phyloP scores from a whole-genome alignment of 2,797 vertebrate genomes.

The Acipenser ruthenus region DNA sequence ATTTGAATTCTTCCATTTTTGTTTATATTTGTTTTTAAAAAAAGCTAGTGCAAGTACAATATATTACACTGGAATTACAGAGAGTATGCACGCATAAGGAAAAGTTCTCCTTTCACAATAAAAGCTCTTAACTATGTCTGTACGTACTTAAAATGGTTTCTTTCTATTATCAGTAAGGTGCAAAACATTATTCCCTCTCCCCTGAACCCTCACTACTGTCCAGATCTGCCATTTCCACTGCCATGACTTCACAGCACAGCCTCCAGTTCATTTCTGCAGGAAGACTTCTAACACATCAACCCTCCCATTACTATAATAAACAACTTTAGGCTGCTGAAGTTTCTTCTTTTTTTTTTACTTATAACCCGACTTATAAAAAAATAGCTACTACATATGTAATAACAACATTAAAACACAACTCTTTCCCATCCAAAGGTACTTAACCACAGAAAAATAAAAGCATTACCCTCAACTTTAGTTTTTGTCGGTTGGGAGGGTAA shows the following conservation, averaged over 20 bases:
- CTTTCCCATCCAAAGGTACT: no score
- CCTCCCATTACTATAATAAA: slow-evolving; percentile 15
- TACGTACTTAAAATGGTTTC: slow-evolving; percentile 66
- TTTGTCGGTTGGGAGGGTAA: neutral
- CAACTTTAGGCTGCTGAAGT: slow-evolving; percentile 16
- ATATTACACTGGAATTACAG: slow-evolving; percentile 89
- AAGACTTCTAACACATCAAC: slow-evolving; percentile 63
- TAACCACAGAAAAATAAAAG: no score
- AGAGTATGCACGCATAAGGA: slow-evolving; percentile 87
- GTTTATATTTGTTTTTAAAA: slow-evolving; percentile 82
- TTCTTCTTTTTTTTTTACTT: slow-evolving; percentile 9
- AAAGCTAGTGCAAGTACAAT: slow-evolving; percentile 95
- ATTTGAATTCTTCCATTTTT: slow-evolving; percentile 84
- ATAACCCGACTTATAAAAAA: neutral
- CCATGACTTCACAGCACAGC: slow-evolving; percentile 37
- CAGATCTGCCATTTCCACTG: slow-evolving; percentile 57
- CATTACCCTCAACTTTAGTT: neutral
- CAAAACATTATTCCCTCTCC: slow-evolving; percentile 73
- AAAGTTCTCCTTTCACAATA: slow-evolving; percentile 74
- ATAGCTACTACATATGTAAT: neutral
- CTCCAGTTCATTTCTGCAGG: slow-evolving; percentile 70
- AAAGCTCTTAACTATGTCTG: slow-evolving; percentile 73
- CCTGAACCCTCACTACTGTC: slow-evolving; percentile 55
- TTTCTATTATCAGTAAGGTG: slow-evolving; percentile 78
- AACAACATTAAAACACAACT: neutral